Conservation (phyloP, 2,113 vertebrate species). For the Callospermophilus lateralis region DNA sequence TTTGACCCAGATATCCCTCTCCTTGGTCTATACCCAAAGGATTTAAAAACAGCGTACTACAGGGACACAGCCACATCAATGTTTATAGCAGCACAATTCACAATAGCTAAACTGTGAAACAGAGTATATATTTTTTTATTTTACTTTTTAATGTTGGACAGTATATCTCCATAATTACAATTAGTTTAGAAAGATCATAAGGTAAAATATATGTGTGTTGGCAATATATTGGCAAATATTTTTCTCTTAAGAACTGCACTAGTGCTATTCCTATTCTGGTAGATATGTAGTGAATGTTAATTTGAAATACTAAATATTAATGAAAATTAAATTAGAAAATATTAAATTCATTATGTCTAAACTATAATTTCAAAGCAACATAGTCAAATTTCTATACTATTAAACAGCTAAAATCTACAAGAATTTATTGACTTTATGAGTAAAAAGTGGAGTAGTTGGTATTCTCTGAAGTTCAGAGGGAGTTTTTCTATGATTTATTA, state of each 20-base stretch:
- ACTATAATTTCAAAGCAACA: background rate
- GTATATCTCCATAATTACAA: background rate
- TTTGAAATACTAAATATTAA: background rate
- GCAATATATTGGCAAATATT: background rate
- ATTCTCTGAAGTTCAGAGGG: background rate
- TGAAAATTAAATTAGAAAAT: background rate
- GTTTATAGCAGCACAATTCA: no score
- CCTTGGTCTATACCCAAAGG: no score
- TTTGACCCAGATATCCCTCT: no score
- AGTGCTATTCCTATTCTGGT: background rate
- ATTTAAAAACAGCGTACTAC: no score
- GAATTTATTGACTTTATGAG: background rate
- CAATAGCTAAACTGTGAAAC: no score
- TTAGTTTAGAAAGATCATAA: background rate
- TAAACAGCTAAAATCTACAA: background rate
- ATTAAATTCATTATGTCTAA: background rate
- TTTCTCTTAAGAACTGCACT: background rate
- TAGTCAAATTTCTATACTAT: background rate
- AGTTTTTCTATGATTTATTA: constrained; percentile 4
- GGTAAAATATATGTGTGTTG: background rate
- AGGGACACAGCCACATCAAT: no score
- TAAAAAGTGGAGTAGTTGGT: background rate
- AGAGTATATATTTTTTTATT: background rate
- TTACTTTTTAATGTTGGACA: background rate
- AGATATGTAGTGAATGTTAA: background rate